phyloP scores from a whole-genome alignment of 1,140 invertebrate species.

The Bombus sylvicola region DNA sequence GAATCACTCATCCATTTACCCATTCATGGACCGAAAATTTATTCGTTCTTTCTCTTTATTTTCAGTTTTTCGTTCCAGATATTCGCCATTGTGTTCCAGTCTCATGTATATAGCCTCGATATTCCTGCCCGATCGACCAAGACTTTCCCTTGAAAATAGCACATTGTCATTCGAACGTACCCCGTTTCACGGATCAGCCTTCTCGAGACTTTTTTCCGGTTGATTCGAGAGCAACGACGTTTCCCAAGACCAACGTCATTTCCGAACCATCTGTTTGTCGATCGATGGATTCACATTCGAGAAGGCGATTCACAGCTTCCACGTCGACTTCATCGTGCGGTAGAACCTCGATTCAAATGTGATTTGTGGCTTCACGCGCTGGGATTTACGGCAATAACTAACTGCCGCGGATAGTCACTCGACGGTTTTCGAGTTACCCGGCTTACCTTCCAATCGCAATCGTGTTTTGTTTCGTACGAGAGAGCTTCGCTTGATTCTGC shows the following conservation, averaged over 20 bases:
- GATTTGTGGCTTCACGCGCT: background rate
- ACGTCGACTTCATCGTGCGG: background rate
- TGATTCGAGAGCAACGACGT: background rate
- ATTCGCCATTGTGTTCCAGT: background rate
- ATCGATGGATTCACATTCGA: background rate
- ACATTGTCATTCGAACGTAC: background rate
- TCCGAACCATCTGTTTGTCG: background rate
- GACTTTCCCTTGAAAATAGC: background rate
- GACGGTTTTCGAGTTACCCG: background rate
- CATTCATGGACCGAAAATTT: background rate
- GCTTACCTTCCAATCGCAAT: background rate
- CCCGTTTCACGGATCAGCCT: background rate
- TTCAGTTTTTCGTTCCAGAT: background rate
- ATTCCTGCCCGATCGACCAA: background rate
- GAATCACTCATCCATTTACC: background rate
- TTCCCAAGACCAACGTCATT: background rate
- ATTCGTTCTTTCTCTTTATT: background rate
- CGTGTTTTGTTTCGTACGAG: background rate
- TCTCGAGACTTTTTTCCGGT: background rate
- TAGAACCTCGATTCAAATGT: background rate
- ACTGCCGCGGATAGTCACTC: background rate
- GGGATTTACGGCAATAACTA: background rate
- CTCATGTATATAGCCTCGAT: background rate
- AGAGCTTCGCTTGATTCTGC: background rate
- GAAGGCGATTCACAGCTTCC: background rate